Evolutionary conservation across 2,113 vertebrate genomes (phyloP).

Genomic region (Gila orcuttii): DNA sequence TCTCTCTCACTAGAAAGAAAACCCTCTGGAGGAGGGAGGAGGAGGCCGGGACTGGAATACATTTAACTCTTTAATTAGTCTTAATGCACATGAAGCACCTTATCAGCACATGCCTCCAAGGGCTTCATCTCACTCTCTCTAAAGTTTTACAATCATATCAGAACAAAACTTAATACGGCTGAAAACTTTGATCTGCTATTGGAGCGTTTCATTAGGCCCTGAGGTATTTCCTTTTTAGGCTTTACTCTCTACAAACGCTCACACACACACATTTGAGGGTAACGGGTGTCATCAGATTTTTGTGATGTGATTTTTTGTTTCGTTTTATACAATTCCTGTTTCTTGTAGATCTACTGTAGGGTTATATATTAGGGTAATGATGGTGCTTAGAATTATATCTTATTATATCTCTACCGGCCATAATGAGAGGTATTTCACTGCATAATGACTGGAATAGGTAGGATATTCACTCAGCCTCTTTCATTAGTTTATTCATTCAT

Average conservation of each 20-base stretch:
- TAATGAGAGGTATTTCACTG: neutral
- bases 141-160: constrained; percentile 62
- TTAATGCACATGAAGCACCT: constrained; percentile 50
- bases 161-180: constrained; percentile 53
- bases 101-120: constrained; percentile 50
- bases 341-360: neutral
- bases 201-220: constrained; percentile 45
- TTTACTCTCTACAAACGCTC: constrained; percentile 47
- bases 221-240: constrained; percentile 48
- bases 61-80: constrained; percentile 64
- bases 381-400: neutral
- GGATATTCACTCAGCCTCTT: neutral
- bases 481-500: neutral
- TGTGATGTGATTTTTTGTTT: neutral
- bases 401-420: neutral
- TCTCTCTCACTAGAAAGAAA: constrained; percentile 33
- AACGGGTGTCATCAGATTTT: constrained; percentile 8
- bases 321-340: neutral
- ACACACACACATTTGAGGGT: neutral
- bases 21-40: constrained; percentile 27
- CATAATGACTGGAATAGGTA: neutral
- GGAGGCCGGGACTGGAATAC: constrained; percentile 51
- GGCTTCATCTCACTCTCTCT: constrained; percentile 52
- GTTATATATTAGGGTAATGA: neutral
- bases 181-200: constrained; percentile 55